phyloP scores from a whole-genome alignment of 1,140 invertebrate genomes.

The Hormaphis cornu region DNA sequence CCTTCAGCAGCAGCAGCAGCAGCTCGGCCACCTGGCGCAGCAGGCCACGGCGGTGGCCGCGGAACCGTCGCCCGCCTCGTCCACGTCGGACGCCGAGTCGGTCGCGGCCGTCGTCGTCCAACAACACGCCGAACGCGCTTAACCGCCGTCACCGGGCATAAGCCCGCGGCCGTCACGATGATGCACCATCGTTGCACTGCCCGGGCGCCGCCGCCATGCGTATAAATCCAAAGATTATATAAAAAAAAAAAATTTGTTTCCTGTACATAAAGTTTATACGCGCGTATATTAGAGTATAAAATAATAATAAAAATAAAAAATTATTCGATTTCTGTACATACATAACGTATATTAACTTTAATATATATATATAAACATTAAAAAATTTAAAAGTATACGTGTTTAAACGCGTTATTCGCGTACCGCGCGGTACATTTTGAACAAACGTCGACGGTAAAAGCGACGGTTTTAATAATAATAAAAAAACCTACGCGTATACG shows the following conservation, averaged over 20 bases:
- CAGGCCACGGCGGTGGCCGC: slow-evolving; percentile 34
- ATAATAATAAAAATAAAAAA: no score
- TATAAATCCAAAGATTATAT: slow-evolving; percentile 23
- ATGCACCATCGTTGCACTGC: no score
- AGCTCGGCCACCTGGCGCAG: neutral
- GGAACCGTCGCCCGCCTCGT: slow-evolving; percentile 32
- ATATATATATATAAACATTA: no score
- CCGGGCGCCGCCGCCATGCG: neutral
- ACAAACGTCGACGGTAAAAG: neutral
- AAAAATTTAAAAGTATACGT: no score
- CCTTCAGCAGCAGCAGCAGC: neutral
- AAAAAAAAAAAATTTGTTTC: neutral
- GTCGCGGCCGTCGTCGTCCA: slow-evolving; percentile 4
- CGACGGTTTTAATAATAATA: neutral
- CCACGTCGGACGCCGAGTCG: slow-evolving; percentile 39
- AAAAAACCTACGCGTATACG: no score
- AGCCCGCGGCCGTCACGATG: no score
- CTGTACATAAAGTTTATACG: no score
- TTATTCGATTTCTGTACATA: no score
- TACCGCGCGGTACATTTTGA: neutral
- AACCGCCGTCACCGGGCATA: neutral
- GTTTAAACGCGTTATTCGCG: no score
- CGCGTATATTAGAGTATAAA: no score
- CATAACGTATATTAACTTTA: no score
- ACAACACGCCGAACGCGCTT: slow-evolving; percentile 40